phyloP scores from a whole-genome alignment of 2,888 invertebrate species.

The Drymonia ruficornis region DNA sequence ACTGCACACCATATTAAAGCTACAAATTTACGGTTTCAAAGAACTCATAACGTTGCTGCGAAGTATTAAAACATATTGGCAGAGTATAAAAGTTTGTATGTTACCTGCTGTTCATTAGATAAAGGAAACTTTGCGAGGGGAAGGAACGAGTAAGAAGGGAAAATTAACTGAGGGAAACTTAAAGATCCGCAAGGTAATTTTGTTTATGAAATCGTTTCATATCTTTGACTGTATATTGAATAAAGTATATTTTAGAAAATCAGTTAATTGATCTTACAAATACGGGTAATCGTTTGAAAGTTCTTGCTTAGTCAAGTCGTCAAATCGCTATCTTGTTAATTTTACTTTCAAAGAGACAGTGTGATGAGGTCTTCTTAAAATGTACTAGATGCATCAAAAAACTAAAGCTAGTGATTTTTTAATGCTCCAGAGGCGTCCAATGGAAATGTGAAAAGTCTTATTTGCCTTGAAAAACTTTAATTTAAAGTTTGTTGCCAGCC shows the following conservation, averaged over 20 bases:
- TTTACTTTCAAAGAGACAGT: no score
- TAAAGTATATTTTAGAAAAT: neutral
- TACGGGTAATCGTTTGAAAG: no score
- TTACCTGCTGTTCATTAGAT: conserved; percentile 58
- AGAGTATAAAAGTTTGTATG: conserved; percentile 36
- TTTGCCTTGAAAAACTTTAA: conserved; percentile 75
- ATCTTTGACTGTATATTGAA: conserved; percentile 23
- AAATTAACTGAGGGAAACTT: conserved; percentile 47
- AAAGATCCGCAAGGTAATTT: conserved; percentile 33
- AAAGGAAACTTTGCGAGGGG: conserved; percentile 43
- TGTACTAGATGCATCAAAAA: no score
- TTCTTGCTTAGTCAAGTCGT: no score
- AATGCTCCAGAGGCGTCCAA: conserved; percentile 36
- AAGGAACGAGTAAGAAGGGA: conserved; percentile 44
- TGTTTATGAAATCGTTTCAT: conserved; percentile 36
- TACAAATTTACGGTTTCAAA: conserved; percentile 10
- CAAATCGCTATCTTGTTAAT: no score
- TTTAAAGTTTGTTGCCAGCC: conserved; percentile 78
- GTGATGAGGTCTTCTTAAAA: no score
- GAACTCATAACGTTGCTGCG: conserved; percentile 21
- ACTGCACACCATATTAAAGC: neutral
- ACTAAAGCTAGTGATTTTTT: conserved; percentile 18
- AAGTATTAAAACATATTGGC: conserved; percentile 47
- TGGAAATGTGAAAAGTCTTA: conserved; percentile 62
- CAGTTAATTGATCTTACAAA: no score